Conservation (phyloP, 2,113 vertebrate genomes). For the Collichthys lucidus region DNA sequence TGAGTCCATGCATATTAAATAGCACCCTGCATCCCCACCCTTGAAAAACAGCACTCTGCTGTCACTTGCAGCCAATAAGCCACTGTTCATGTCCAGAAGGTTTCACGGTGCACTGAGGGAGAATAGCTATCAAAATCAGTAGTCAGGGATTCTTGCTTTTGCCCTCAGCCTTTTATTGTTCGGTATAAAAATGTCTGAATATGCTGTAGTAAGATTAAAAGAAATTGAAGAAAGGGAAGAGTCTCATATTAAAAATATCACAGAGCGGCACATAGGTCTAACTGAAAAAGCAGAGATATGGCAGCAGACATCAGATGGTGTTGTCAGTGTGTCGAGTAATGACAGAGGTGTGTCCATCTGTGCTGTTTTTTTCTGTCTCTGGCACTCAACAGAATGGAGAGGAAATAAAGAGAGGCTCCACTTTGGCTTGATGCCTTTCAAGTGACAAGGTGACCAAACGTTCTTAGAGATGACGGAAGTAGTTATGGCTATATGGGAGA, state of each 20-base stretch:
- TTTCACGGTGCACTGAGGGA: slow-evolving; percentile 41
- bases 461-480: neutral
- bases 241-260: slow-evolving; percentile 8
- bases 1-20: slow-evolving; percentile 83
- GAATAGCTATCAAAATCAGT: slow-evolving; percentile 47
- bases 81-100: slow-evolving; percentile 57
- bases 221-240: slow-evolving; percentile 12
- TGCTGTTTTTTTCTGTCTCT: neutral
- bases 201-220: slow-evolving; percentile 15
- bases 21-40: slow-evolving; percentile 67
- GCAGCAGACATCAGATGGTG: slow-evolving; percentile 35
- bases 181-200: slow-evolving; percentile 40
- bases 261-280: neutral
- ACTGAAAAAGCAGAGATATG: slow-evolving; percentile 25
- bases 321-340: neutral
- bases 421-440: slow-evolving; percentile 15
- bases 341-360: slow-evolving; percentile 19
- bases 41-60: slow-evolving; percentile 67
- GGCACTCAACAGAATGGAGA: neutral
- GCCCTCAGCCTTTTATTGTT: slow-evolving; percentile 28
- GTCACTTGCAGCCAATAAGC: slow-evolving; percentile 65
- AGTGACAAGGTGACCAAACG: slow-evolving; percentile 16
- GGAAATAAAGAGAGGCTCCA: slow-evolving; percentile 10
- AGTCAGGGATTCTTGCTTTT: slow-evolving; percentile 28
- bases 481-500: neutral